phyloP scores from a whole-genome alignment of 2,797 vertebrate species.

The Corythornis leucogaster region DNA sequence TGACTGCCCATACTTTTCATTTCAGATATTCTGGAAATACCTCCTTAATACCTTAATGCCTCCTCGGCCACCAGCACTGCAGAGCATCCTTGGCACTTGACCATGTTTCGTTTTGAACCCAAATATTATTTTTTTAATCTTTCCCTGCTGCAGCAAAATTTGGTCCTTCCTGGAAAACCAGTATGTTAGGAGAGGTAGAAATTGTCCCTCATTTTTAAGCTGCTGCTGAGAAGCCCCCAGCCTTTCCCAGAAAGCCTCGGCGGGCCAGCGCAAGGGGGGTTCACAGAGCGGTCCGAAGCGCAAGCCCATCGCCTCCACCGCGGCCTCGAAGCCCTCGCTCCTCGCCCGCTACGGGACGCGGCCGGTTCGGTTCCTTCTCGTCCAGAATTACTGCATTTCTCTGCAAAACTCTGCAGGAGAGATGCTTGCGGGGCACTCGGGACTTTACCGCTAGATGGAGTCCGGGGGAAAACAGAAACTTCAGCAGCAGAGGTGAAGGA shows the following conservation, averaged over 20 bases:
- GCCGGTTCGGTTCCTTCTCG: rapidly evolving
- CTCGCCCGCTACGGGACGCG: rapidly evolving
- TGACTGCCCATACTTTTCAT: rapidly evolving
- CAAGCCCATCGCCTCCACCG: neutral
- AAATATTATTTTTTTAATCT: neutral
- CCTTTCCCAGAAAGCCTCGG: neutral
- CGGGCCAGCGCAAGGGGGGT: rapidly evolving
- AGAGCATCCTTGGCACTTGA: neutral
- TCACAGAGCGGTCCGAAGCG: rapidly evolving
- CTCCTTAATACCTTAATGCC: neutral
- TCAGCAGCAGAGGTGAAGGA: neutral
- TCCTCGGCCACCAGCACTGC: neutral
- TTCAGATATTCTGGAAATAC: neutral
- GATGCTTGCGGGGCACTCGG: rapidly evolving
- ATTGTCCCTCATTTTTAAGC: neutral
- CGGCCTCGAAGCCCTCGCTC: neutral
- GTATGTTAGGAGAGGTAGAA: neutral
- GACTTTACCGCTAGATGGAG: neutral
- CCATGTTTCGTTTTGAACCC: neutral
- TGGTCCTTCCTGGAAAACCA: neutral
- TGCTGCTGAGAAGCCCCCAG: neutral
- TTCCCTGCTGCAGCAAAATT: neutral
- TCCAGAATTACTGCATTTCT: neutral
- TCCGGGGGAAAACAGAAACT: neutral
- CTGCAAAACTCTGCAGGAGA: neutral